These are phyloP conservation scores for Tachyglossus aculeatus DNA, from an alignment of 2,797 vertebrate genomes.

Conservation along the genomic window DNA sequence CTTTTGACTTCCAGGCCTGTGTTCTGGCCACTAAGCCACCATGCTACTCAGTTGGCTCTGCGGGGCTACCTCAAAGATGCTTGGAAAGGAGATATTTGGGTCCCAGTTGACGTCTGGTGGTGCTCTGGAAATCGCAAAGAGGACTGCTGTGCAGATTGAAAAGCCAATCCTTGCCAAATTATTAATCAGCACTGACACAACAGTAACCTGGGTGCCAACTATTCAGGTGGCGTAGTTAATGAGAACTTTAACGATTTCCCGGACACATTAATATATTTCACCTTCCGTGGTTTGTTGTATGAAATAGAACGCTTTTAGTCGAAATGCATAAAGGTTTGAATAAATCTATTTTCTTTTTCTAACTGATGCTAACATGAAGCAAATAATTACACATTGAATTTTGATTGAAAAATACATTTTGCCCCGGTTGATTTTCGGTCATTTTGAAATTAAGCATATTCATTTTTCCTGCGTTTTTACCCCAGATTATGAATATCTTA, in stretches of 20 bases:
- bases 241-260: constrained; percentile 26
- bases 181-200: neutral
- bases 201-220: neutral
- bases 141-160: neutral
- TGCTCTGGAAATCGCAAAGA: constrained; percentile 26
- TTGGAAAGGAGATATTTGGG: neutral
- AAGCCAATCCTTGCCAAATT: neutral
- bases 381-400: neutral
- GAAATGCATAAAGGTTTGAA: neutral
- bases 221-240: constrained; percentile 18
- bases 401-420: neutral
- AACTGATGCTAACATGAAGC: neutral
- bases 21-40: no score
- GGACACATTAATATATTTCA: neutral
- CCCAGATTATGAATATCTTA: neutral
- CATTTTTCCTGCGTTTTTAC: neutral
- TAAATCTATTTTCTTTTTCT: neutral
- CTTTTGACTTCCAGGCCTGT: no score
- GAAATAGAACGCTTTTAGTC: neutral
- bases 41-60: no score
- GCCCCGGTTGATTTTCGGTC: neutral
- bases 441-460: neutral
- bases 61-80: neutral
- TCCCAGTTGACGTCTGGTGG: neutral
- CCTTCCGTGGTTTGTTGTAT: neutral